Percentiles rank a stretch among this genome's conserved stretches.
Conservation (phyloP, 1,140 invertebrate species). For the Leptinotarsa lineolata region DNA sequence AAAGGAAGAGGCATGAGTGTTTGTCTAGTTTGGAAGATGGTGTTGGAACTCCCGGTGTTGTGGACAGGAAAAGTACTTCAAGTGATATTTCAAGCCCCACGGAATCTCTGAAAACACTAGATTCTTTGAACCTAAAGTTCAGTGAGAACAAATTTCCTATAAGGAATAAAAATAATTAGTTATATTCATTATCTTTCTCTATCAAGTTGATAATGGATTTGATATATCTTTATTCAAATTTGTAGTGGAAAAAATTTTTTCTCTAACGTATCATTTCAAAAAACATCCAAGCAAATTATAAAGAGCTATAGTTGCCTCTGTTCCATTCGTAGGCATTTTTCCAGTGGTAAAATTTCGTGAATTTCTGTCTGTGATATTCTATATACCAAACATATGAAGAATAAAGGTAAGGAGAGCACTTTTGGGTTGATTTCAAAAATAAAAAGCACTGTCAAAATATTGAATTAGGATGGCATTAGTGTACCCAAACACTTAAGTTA, state of each 20-base stretch:
- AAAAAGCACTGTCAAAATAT: no score
- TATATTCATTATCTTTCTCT: neutral
- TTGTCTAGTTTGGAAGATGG: constrained; percentile 20
- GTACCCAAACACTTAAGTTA: no score
- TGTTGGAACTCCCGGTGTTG: constrained; percentile 7
- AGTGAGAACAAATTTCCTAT: constrained; percentile 56
- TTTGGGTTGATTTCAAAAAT: no score
- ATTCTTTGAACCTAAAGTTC: constrained; percentile 52
- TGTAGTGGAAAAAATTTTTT: neutral
- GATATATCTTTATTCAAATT: constrained; percentile 1
- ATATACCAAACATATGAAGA: no score
- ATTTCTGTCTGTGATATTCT: no score
- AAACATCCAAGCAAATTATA: no score
- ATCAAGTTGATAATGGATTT: neutral
- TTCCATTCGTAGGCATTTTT: no score
- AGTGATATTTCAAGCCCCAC: constrained; percentile 35
- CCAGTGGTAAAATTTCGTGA: no score
- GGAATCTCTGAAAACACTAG: constrained; percentile 44
- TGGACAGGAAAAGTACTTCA: constrained; percentile 35
- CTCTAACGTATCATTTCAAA: no score
- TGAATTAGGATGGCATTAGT: no score
- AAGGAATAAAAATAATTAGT: constrained; percentile 29
- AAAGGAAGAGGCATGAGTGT: neutral
- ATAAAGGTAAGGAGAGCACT: no score
- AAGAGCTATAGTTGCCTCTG: no score